Conservation (phyloP, 2,797 vertebrate species). For the Fratercula arctica region DNA sequence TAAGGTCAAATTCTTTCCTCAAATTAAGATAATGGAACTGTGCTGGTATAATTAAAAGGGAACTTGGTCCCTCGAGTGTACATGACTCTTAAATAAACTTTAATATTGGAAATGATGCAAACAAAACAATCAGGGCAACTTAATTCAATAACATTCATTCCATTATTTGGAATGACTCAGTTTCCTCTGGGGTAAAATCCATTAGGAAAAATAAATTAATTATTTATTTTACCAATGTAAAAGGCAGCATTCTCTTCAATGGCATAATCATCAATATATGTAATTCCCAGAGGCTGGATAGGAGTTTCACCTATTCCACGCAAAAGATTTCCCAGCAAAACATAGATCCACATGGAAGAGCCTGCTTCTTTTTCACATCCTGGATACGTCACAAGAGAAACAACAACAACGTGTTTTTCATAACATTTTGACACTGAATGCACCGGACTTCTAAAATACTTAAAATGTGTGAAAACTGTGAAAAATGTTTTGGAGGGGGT, state of each 20-base stretch:
- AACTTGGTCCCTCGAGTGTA: neutral
- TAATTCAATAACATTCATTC: neutral
- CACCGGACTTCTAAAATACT: neutral
- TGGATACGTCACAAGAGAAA: constrained; percentile 3
- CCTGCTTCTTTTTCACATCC: constrained; percentile 81
- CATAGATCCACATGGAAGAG: constrained; percentile 85
- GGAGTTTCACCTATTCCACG: constrained; percentile 88
- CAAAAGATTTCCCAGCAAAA: constrained; percentile 86
- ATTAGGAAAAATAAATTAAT: neutral
- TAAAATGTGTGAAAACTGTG: neutral
- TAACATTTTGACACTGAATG: neutral
- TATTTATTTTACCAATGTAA: constrained; percentile 82
- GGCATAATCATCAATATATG: constrained; percentile 87
- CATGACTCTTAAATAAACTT: constrained; percentile 23
- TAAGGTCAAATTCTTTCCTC: constrained; percentile 53
- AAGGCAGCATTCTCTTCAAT: constrained; percentile 82
- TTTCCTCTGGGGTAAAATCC: neutral
- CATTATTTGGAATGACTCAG: neutral
- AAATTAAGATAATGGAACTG: constrained; percentile 36
- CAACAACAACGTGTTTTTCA: neutral
- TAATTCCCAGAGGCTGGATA: constrained; percentile 85
- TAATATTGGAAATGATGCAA: constrained; percentile 41
- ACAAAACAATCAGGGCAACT: neutral
- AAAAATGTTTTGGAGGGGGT: neutral
- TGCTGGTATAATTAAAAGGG: neutral